Evolutionary conservation across 2,888 invertebrate species (phyloP).

Genomic region (Apamea monoglypha): DNA sequence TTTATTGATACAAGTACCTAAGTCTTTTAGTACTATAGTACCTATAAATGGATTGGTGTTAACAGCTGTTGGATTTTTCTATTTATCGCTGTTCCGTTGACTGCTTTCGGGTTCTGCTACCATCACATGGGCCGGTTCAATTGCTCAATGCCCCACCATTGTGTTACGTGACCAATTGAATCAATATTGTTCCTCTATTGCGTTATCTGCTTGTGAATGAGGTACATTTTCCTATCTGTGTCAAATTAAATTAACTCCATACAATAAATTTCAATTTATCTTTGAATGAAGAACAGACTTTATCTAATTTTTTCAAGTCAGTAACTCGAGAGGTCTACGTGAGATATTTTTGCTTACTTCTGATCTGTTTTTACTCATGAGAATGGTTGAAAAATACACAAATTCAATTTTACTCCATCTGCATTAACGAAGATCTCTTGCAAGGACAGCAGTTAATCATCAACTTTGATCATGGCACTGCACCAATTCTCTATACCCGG

Average conservation of each 20-base stretch:
- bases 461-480: slow-evolving; percentile 18
- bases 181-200: slow-evolving; percentile 74
- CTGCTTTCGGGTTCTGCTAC: slow-evolving; percentile 41
- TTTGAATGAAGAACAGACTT: slow-evolving; percentile 14
- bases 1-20: slow-evolving; percentile 6
- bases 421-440: neutral
- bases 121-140: slow-evolving; percentile 63
- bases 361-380: neutral
- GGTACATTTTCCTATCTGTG: slow-evolving; percentile 64
- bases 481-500: slow-evolving; percentile 12
- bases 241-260: slow-evolving; percentile 62
- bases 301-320: neutral
- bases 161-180: slow-evolving; percentile 74
- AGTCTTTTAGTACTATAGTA: slow-evolving; percentile 7
- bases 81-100: slow-evolving; percentile 36
- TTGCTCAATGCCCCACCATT: slow-evolving; percentile 68
- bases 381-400: no score
- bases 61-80: slow-evolving; percentile 24
- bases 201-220: slow-evolving; percentile 69
- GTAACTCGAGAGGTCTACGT: neutral
- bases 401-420: neutral
- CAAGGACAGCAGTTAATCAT: slow-evolving; percentile 4
- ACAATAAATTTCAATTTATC: slow-evolving; percentile 60
- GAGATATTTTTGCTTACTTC: neutral
- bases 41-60: slow-evolving; percentile 2